Conservation (phyloP, 2,113 vertebrate genomes). For the Calonectris borealis region DNA sequence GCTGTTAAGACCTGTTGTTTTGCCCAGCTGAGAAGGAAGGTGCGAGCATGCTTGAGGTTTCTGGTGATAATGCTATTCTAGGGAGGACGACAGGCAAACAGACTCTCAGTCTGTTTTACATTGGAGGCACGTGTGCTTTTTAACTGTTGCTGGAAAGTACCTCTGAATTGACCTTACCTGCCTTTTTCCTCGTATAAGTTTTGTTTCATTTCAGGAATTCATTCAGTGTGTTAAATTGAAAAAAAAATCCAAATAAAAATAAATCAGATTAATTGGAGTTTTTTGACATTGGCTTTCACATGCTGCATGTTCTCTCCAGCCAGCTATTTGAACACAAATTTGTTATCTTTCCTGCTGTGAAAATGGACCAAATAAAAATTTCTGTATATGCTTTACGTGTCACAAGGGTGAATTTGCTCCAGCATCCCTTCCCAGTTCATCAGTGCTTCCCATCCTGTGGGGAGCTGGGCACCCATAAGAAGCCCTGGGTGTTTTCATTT, state of each 20-base stretch:
- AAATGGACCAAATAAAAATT: neutral
- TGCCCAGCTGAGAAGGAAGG: neutral
- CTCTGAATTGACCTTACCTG: constrained; percentile 37
- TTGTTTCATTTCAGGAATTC: constrained; percentile 64
- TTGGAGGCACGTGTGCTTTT: neutral
- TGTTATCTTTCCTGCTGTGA: constrained; percentile 1
- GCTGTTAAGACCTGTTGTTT: neutral
- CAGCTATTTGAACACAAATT: neutral
- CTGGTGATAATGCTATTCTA: neutral
- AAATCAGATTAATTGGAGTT: constrained; percentile 47
- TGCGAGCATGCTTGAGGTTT: neutral
- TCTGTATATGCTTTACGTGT: neutral
- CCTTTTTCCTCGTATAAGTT: constrained; percentile 37
- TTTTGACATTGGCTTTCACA: constrained; percentile 22
- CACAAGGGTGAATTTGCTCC: neutral
- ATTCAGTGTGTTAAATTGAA: neutral
- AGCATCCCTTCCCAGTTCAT: neutral
- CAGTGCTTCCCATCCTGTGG: neutral
- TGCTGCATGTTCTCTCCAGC: constrained; percentile 27
- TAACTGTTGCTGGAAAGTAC: constrained; percentile 16
- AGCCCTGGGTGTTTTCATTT: neutral
- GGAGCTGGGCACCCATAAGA: neutral
- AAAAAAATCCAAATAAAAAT: constrained; percentile 9
- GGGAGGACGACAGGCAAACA: fast-evolving
- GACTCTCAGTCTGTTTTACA: neutral